Evolutionary conservation across 1,140 invertebrate genomes (phyloP).

Genomic region (Tetramorium parvispinum): DNA sequence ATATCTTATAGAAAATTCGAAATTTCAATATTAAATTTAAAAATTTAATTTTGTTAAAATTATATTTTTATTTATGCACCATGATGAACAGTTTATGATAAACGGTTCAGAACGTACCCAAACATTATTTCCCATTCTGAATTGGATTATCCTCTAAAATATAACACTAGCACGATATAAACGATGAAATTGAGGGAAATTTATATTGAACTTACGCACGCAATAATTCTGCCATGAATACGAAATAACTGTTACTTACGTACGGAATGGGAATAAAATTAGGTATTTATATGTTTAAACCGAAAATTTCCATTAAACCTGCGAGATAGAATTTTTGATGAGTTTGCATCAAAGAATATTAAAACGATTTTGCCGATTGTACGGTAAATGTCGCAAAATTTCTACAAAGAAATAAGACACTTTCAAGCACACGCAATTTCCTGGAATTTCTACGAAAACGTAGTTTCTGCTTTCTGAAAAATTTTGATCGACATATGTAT

Average conservation of each 20-base stretch:
- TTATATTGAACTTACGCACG: constrained; percentile 10
- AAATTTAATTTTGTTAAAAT: background rate
- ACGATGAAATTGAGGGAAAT: background rate
- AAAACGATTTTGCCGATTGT: constrained; percentile 9
- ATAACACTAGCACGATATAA: background rate
- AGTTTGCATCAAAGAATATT: constrained; percentile 27
- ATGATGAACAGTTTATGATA: background rate
- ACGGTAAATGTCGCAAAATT: constrained; percentile 22
- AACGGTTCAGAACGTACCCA: background rate
- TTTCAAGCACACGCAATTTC: background rate
- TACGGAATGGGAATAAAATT: background rate
- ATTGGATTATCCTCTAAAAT: background rate
- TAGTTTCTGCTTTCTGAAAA: background rate
- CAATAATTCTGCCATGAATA: constrained; percentile 46
- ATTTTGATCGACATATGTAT: background rate
- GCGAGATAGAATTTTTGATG: constrained; percentile 23
- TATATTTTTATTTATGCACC: background rate
- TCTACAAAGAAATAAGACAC: background rate
- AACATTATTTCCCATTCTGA: background rate
- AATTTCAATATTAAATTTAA: background rate
- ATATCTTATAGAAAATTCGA: background rate
- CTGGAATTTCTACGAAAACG: background rate
- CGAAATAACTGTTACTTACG: constrained; percentile 32
- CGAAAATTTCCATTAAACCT: constrained; percentile 29
- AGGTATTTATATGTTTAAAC: constrained; percentile 21